phyloP scores from a whole-genome alignment of 2,113 vertebrate species.

The Stigmatopora nigra region DNA sequence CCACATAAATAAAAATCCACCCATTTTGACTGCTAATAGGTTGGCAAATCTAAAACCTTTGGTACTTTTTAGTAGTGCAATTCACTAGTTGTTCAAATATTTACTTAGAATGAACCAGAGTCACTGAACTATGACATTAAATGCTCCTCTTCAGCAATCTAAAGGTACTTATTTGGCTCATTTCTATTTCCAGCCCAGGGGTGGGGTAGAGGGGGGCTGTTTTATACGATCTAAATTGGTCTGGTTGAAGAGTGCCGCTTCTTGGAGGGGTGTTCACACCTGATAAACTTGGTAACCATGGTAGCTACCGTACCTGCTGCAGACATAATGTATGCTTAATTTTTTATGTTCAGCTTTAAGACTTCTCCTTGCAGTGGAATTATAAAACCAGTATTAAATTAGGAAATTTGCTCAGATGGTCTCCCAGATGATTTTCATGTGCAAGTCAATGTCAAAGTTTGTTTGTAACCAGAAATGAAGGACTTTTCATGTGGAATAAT shows the following conservation, averaged over 20 bases:
- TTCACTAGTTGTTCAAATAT: not conserved
- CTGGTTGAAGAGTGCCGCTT: conserved; percentile 51
- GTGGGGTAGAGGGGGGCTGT: conserved; percentile 20
- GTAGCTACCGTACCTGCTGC: conserved; percentile 52
- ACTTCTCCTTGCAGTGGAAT: conserved; percentile 31
- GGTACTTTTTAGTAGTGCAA: not conserved
- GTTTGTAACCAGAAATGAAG: no score
- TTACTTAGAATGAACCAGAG: not conserved
- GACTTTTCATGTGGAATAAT: no score
- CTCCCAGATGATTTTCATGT: not conserved
- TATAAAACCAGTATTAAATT: conserved; percentile 10
- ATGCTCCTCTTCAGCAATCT: not conserved
- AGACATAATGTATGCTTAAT: conserved; percentile 52
- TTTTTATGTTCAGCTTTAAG: conserved; percentile 36
- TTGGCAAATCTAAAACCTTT: not conserved
- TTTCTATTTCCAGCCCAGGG: conserved; percentile 58
- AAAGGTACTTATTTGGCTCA: conserved; percentile 27
- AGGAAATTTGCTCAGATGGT: not conserved
- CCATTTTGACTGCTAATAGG: not conserved
- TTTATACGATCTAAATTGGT: conserved; percentile 58
- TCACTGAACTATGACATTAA: not conserved
- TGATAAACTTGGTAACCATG: conserved; percentile 63
- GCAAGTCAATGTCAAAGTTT: not conserved
- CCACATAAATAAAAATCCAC: no score
- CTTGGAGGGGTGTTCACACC: conserved; percentile 60